Evolutionary conservation across 2,113 vertebrate species (phyloP).

Genomic region (Odontophorus gujanensis): DNA sequence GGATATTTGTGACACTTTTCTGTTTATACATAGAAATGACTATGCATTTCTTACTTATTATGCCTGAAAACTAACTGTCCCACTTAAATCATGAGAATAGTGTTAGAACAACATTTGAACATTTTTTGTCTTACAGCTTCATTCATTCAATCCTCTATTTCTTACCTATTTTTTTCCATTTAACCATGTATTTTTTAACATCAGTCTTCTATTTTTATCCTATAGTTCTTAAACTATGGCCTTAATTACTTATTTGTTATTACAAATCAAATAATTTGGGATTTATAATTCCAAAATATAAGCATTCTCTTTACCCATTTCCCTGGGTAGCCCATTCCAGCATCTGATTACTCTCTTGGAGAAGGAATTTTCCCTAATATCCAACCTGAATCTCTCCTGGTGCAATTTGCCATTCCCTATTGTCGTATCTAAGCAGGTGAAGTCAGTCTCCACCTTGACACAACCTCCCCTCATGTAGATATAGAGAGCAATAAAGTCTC

Average conservation of each 20-base stretch:
- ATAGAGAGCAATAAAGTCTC: too few relatives aligned
- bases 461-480: too few relatives aligned
- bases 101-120: not conserved
- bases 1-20: not conserved
- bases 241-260: not conserved
- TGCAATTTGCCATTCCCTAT: too few relatives aligned
- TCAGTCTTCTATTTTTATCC: not conserved
- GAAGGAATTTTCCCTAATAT: too few relatives aligned
- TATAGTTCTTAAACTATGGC: not conserved
- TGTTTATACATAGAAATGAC: fast-evolving
- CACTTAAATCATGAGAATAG: too few relatives aligned
- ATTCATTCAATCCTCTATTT: not conserved
- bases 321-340: too few relatives aligned
- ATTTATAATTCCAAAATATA: not conserved
- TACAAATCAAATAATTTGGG: not conserved
- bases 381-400: too few relatives aligned
- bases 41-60: not conserved
- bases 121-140: not conserved
- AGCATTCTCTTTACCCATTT: not conserved
- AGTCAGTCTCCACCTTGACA: too few relatives aligned
- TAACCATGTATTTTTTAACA: not conserved
- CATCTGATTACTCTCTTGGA: too few relatives aligned
- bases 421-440: too few relatives aligned
- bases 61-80: not conserved
- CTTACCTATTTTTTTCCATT: not conserved